Base-by-base conservation (phyloP, 1,140 invertebrate species). In the Ceratoteleas bidentatus region DNA sequence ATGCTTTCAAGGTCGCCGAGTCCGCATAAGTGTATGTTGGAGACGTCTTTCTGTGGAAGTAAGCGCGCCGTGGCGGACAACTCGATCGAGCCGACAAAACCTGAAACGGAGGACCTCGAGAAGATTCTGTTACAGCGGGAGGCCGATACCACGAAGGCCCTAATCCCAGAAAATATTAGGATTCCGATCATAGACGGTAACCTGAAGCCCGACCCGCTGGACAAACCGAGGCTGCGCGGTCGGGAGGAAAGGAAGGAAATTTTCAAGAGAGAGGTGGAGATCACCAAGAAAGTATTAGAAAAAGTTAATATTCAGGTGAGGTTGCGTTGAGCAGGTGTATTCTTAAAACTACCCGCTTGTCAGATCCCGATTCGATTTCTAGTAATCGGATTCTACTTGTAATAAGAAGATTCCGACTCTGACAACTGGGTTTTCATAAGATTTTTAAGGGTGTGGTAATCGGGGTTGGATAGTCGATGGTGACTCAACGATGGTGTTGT, bases 21-120 rank as follows among this genome's bases (percentile, higher is more conserved):
- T 33, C 96, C 96, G 5, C 96, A 97, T 90, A 96, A 95, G 89
- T 97, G 96, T 93, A 90, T 97, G 15, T 92, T 97, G 15, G 96
- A 97, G 90, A 97, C 96, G 0, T 97, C 96, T 0, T 97, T 97
- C 87, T 97, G 96, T 86, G 96, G 96, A 0, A 95, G 94, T 54
- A 96, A 96, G 84, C 94, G 95, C 50, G 88, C 87, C 0, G 50
- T 91, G 58, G 85, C 86, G 5, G 88, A 90, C 66, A 88, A 89
- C 68, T 52, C 88, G 14, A 90, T 87, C 36, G 91, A 91, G 43
- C 87, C 89, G 13, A 88, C 89, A 32, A 93, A 93, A 83, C 87
- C 87, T 3, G 93, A 94, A 66, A 90, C 92, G 0, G 93, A 94
- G 53, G 92, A 93, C 38, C 90, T 95, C 3, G 94, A 95, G 85